phyloP scores from a whole-genome alignment of 2,113 vertebrate species.

The Cololabis saira region DNA sequence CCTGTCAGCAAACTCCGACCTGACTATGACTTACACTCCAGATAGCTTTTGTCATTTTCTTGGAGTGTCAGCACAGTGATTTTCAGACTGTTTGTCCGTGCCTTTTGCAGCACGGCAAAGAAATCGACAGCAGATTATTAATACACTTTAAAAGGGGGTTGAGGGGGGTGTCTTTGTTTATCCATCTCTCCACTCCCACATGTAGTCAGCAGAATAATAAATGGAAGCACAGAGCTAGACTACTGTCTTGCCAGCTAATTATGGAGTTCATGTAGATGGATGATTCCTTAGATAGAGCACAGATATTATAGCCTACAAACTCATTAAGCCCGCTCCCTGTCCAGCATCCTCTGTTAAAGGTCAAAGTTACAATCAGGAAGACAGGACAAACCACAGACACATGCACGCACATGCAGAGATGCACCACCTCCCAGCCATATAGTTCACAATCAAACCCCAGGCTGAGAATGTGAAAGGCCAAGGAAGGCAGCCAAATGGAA shows the following conservation, averaged over 20 bases:
- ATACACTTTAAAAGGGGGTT: conserved; percentile 50
- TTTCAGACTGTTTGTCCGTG: conserved; percentile 51
- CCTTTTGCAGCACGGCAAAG: conserved; percentile 33
- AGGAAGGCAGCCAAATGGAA: conserved; percentile 44
- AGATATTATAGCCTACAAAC: conserved; percentile 73
- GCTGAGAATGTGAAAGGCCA: conserved; percentile 24
- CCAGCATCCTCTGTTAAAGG: conserved; percentile 69
- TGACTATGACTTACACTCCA: conserved; percentile 65
- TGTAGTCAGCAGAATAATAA: conserved; percentile 73
- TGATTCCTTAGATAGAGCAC: conserved; percentile 73
- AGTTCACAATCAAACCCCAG: conserved; percentile 44
- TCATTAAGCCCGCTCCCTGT: conserved; percentile 74
- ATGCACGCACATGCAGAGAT: conserved; percentile 30
- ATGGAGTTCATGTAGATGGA: conserved; percentile 74
- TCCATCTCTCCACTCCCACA: conserved; percentile 62
- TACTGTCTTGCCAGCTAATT: conserved; percentile 75
- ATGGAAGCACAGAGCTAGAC: conserved; percentile 66
- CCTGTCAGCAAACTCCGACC: conserved; percentile 52
- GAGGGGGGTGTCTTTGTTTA: conserved; percentile 63
- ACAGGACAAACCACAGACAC: conserved; percentile 48
- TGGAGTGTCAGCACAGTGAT: conserved; percentile 51
- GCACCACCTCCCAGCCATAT: conserved; percentile 19
- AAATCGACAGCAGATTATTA: conserved; percentile 67
- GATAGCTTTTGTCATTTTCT: conserved; percentile 59
- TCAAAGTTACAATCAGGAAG: conserved; percentile 68